Percentiles rank a stretch among this genome's conserved stretches.
Evolutionary conservation across 2,797 vertebrate species (phyloP).

Genomic region (Rhyacichthys aspro): DNA sequence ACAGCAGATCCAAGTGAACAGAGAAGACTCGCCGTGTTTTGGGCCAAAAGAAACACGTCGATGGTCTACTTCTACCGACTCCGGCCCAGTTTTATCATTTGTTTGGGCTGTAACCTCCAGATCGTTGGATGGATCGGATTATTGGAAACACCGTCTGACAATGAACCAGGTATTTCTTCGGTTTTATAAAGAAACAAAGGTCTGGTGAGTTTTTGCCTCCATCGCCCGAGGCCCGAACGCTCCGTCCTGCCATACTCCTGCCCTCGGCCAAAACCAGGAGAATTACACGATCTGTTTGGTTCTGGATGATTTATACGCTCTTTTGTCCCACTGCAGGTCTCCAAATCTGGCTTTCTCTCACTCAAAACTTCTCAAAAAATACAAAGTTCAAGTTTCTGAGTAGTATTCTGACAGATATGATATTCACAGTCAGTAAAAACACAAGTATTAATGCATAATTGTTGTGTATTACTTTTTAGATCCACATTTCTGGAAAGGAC

Average conservation of each 20-base stretch:
- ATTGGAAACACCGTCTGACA: conserved; percentile 14
- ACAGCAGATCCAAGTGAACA: conserved; percentile 46
- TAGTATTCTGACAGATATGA: too few species aligned
- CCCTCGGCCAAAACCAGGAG: background rate
- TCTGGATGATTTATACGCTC: background rate
- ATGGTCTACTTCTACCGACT: conserved; percentile 57
- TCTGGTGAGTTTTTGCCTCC: background rate
- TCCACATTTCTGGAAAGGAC: too few species aligned
- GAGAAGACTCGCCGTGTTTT: conserved; percentile 38
- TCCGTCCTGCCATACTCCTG: background rate
- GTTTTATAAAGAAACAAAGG: too few species aligned
- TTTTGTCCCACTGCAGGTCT: background rate
- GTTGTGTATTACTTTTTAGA: too few species aligned
- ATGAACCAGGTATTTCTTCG: conserved; percentile 24
- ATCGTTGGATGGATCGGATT: conserved; percentile 37
- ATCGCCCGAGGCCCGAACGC: background rate
- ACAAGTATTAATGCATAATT: too few species aligned
- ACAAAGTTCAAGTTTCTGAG: too few species aligned
- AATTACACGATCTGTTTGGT: background rate
- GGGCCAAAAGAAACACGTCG: conserved; percentile 37
- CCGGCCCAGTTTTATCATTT: conserved; percentile 48
- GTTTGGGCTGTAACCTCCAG: conserved; percentile 52
- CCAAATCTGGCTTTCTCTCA: too few species aligned
- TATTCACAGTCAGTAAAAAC: too few species aligned
- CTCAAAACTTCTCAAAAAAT: too few species aligned